phyloP scores from a whole-genome alignment of 2,797 vertebrate genomes.

The Muscicapa striata region DNA sequence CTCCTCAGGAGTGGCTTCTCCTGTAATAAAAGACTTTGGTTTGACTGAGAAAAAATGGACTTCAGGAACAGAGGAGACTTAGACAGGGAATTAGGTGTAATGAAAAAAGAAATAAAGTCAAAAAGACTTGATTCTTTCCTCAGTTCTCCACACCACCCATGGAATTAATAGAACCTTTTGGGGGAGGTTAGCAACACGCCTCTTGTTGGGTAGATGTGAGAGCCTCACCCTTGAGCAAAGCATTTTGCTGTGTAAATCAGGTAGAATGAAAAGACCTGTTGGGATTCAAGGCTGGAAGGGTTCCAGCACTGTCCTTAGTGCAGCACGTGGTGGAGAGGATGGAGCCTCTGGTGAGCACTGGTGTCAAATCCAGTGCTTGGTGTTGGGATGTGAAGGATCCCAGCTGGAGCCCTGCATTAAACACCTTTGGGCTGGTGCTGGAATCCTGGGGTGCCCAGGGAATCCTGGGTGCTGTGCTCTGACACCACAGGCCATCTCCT shows the following conservation, averaged over 20 bases:
- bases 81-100: not conserved
- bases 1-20: not conserved
- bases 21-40: not conserved
- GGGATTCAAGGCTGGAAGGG: not conserved
- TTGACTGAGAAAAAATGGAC: not conserved
- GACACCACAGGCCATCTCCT: not conserved
- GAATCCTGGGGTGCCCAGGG: not conserved
- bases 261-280: not conserved
- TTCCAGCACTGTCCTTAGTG: not conserved
- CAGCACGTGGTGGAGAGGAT: not conserved
- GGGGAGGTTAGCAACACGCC: not conserved
- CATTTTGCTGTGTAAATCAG: not conserved
- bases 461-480: not conserved
- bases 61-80: conserved; percentile 47
- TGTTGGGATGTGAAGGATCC: not conserved
- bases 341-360: not conserved
- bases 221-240: not conserved
- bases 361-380: not conserved
- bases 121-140: not conserved
- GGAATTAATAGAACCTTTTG: not conserved
- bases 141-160: not conserved
- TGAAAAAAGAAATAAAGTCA: not conserved
- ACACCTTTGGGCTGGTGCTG: not conserved
- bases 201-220: not conserved
- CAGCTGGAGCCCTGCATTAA: not conserved